Base-by-base conservation (phyloP, 2,888 invertebrate genomes). In the Gortyna flavago region DNA sequence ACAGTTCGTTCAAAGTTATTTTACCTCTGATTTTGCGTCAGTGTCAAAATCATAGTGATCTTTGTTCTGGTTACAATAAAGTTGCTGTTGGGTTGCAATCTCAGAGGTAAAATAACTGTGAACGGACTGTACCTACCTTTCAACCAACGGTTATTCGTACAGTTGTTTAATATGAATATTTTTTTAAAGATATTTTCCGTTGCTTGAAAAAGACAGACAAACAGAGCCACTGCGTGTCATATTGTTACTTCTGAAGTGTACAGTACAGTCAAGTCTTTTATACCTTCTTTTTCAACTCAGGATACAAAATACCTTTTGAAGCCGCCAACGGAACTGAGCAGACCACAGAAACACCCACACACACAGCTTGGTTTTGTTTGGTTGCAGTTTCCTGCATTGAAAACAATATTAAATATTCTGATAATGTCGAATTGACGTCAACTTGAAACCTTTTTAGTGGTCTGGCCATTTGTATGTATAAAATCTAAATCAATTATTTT, bases 111-210 rank as follows among this genome's bases (percentile, higher is more conserved):
- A 44, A 13, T 44, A 44, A 44, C 44, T 44, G 16, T 44, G 16
- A 44, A 44, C 44, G 44, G 44, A 51, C 18, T 51, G 1, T 21
- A 51, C 51, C n/a, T 67, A 51, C 70, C 35, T 48, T 71, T 79
- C 65, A 84, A 51, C 41, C 65, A 84, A 51, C 41, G 16, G 18
- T 29, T 74, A 16, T 13, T n/a, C 32, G n/a, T 54, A n/a, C 16
- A 51, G 16, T 41, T 35, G 5, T 69, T 38, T 38, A n/a, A 44
- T 59, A 57, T 25, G 16, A 70, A 62, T 66, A 57, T 68, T 44
- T 61, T 66, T 62, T 11, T 11, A 35, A 18, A 6, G 18, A 32
- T 54, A 59, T 48, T 29, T 25, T 62, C 9, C 11, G 8, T 71
- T 59, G 32, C 1, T 44, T 57, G 18, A 1, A 9, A 16, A 18